These are phyloP conservation scores for Aurelia sp. DNA, from an alignment of 30 jellyfish, hydroid and myxozoan genomes.

Conservation along the genomic window DNA sequence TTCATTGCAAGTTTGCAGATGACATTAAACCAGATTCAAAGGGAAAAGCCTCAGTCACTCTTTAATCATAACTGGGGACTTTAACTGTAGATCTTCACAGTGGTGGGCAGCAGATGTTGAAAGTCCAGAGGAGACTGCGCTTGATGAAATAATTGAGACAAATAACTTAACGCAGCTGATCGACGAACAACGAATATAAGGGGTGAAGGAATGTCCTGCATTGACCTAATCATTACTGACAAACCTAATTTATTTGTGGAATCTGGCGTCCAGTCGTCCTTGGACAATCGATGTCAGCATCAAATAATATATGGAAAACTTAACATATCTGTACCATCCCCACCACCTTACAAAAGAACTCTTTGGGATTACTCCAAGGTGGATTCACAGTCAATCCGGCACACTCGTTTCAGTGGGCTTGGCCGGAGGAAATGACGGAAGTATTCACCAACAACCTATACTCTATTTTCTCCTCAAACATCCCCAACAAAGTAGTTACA, in stretches of 20 bases:
- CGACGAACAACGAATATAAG: no score
- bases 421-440: conserved; percentile 35
- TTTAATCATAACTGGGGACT: background rate
- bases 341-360: conserved; percentile 15
- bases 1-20: background rate
- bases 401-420: background rate
- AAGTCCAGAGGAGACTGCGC: background rate
- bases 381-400: conserved; percentile 2
- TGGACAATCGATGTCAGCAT: no score
- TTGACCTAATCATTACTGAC: conserved; percentile 2
- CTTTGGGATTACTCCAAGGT: conserved; percentile 9
- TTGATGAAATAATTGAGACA: conserved; percentile 15
- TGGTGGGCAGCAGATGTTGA: conserved; percentile 30
- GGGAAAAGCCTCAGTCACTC: conserved; percentile 19
- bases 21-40: background rate
- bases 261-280: no score
- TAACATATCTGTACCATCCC: conserved; percentile 3
- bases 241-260: conserved; percentile 1
- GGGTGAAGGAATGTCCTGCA: no score
- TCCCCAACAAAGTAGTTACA: no score
- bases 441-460: conserved; percentile 12
- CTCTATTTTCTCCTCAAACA: background rate
- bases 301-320: background rate
- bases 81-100: background rate
- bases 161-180: conserved; percentile 3